Evolutionary conservation across 2,888 invertebrate genomes (phyloP).

Genomic region (Cosmia trapezina): DNA sequence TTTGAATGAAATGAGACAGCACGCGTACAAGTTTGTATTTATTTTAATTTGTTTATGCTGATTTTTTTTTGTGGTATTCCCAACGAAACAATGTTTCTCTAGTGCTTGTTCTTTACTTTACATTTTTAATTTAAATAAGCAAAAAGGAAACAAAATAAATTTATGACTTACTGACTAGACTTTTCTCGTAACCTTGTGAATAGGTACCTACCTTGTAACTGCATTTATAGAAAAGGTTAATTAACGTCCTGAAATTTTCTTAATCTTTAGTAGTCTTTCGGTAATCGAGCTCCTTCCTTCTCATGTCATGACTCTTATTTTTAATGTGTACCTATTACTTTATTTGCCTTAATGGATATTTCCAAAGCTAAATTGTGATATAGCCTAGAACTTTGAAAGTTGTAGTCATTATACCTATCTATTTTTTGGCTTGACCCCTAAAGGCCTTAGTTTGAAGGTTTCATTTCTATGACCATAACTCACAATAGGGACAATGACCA

Average conservation of each 20-base stretch:
- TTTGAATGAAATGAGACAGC: constrained; percentile 27
- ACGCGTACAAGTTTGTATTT: constrained; percentile 3
- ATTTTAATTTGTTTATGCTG: not conserved
- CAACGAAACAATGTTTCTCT: not conserved
- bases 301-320: too few species aligned
- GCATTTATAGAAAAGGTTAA: not conserved
- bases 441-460: not conserved
- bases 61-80: not conserved
- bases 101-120: not conserved
- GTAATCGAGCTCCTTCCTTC: not conserved
- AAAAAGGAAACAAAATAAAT: not conserved
- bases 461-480: not conserved
- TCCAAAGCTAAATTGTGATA: not conserved
- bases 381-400: not conserved
- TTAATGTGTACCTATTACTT: too few species aligned
- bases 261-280: not conserved
- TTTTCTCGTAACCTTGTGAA: not conserved
- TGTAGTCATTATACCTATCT: not conserved
- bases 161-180: not conserved
- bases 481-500: too few species aligned
- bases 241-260: too few species aligned
- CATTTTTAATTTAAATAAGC: not conserved
- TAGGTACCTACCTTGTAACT: not conserved
- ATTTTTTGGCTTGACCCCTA: too few species aligned
- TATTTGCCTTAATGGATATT: not conserved